These are phyloP conservation scores for Chondrosia reniformis DNA, from an alignment of 37 sponge, comb jelly and placozoan genomes.

Conservation along the genomic window DNA sequence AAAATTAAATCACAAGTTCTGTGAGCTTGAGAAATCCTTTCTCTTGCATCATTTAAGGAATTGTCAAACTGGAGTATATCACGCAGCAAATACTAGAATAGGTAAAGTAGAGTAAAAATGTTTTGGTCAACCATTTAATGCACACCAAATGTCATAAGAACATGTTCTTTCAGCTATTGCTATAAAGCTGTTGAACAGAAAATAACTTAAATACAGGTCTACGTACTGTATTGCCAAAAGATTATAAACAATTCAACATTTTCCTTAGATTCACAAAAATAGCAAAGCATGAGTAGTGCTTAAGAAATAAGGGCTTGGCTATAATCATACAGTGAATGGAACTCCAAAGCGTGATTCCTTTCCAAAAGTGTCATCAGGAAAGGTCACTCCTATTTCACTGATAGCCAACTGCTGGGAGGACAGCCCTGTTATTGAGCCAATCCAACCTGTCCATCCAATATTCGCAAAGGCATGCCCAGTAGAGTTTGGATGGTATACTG, in stretches of 20 bases:
- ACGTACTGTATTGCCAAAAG: no score
- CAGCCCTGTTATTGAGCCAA: conserved; percentile 85
- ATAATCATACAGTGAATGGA: conserved; percentile 72
- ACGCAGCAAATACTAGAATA: background rate
- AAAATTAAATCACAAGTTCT: conserved; percentile 78
- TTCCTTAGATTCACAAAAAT: no score
- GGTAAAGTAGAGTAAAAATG: background rate
- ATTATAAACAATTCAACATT: no score
- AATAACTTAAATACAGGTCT: no score
- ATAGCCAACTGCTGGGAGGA: conserved; percentile 63
- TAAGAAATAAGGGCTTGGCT: background rate
- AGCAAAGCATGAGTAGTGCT: conserved; percentile 24
- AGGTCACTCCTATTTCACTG: conserved; percentile 82
- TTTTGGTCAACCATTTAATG: no score
- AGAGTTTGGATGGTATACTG: conserved; percentile 78
- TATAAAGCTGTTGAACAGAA: no score
- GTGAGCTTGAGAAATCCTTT: conserved; percentile 47
- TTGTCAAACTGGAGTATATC: conserved; percentile 54
- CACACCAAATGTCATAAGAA: no score
- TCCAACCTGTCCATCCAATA: conserved; percentile 84
- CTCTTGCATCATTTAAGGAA: conserved; percentile 45
- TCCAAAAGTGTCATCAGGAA: conserved; percentile 84
- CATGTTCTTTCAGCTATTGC: no score
- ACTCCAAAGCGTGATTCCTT: conserved; percentile 82
- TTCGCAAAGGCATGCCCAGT: conserved; percentile 81